Evolutionary conservation across 2,113 vertebrate species (phyloP), one percentile per base, ranked within the genome.

Genomic region (Grammomys surdaster): DNA sequence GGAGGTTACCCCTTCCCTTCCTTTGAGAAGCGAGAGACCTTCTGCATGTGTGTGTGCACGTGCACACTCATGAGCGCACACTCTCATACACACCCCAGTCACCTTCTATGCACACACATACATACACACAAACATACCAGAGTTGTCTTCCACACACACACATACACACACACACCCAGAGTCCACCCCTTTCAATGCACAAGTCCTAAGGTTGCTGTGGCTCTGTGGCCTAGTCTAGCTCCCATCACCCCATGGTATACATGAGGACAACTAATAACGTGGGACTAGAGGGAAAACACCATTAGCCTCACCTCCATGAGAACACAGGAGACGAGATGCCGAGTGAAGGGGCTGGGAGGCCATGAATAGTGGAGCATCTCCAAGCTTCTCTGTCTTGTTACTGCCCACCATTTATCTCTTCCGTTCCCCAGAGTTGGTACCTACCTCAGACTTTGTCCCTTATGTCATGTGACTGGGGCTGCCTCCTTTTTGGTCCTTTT

Each of bases 31-130:
- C 7, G 2, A 26, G 16, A 51, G 1, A 19, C 16, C 3, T 9
- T 54, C 24, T 13, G 12, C 22, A 0, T 11, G 3, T 6, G 1
- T 1, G 7, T 1, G 10, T 12, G 3, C 8, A 24, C 40, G 1
- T 10, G 5, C n/a, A 22, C n/a, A 22, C 9, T 26, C 7, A 11
- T 22, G 10, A 51, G 51, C 33, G 7, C 69, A 43, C 20, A 28
- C 76, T 51, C 26, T 17, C 43, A 17, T 28, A 78, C 24, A 33
- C 28, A 51, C 16, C 13, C 14, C 54, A 60, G 20, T 60, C 56
- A 58, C 56, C 20, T 22, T 60, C 58, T 60, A 58, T 14, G 14
- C 56, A 58, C 56, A 58, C 56, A 58, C 17, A 58, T 14, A 19
- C 54, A 56, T 17, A 58, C 19, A 58, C 58, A 58, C 58, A 58